Base-by-base conservation (phyloP, 30 jellyfish, hydroid and myxozoan genomes). In the Nemopilema nomurai region DNA sequence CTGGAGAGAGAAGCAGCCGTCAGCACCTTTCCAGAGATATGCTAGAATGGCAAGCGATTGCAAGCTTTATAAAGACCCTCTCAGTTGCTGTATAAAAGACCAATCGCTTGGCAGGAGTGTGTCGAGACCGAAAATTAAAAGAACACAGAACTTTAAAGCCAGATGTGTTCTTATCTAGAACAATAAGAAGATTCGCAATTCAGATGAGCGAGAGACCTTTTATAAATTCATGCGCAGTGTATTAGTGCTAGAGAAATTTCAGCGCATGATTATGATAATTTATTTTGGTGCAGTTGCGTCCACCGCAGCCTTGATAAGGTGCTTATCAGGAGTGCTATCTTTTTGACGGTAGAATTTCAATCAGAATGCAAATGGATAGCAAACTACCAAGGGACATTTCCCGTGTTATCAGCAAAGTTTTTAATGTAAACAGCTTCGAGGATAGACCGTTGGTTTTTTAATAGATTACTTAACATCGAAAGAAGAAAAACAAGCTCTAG, bases 301-400 rank as follows among this genome's bases (percentile, higher is more conserved):
- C 71, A 74, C 93, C 93, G 87, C 93, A 72, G 71, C 71, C 30
- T 65, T 52, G 93, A 84, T 84, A 84, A 74, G 26, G 21, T 16
- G 8, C 64, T 82, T 84, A 74, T 84, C 93, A 72, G 20, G 22
- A 31, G 76, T 84, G 83, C 82, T 84, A 84, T 84, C 93, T 84
- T 73, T 74, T 84, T 84, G 93, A 84, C 93, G 93, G 93, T 29
- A 73, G 49, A 73, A 74, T 51, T 84, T 84, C 93, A 84, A 84
- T 84, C 93, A 74, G 87, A 84, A 84, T 74, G 30, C 87, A 53
- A 74, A 74, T 74, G 78, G 81, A 67, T 49, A 84, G 87, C 79
- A 64, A 33, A 65, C 82, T 62, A 67, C 83, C 83, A 41, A 7
- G 87, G 78, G 21, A 30, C 70, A 13, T 49, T 84, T 84, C 71